These are phyloP conservation scores for Danionella dracula DNA, from an alignment of 2,797 vertebrate genomes.

Conservation along the genomic window DNA sequence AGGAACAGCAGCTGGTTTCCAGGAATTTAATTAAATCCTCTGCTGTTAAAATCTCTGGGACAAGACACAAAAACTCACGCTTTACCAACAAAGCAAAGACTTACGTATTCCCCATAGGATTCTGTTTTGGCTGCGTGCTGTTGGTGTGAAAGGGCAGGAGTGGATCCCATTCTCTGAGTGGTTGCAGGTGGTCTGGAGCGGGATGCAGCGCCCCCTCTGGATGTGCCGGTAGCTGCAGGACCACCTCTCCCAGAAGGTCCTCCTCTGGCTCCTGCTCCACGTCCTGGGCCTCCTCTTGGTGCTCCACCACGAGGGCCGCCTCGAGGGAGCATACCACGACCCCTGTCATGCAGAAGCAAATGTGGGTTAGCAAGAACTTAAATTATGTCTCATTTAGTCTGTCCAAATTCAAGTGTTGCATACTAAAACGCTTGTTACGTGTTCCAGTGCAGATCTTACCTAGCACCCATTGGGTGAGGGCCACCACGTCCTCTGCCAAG, in stretches of 20 bases:
- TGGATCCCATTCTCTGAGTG: slow-evolving; percentile 81
- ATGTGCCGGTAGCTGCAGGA: slow-evolving; percentile 63
- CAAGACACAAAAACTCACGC: too few relatives aligned
- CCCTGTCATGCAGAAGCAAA: slow-evolving; percentile 60
- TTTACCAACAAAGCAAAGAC: slow-evolving; percentile 43
- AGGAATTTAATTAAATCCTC: too few relatives aligned
- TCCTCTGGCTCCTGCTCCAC: slow-evolving; percentile 79
- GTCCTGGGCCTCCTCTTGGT: slow-evolving; percentile 79
- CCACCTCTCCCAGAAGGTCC: slow-evolving; percentile 78
- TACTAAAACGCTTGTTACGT: too few relatives aligned
- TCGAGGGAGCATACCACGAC: slow-evolving; percentile 83
- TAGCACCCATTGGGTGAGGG: slow-evolving; percentile 78
- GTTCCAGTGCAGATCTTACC: too few relatives aligned
- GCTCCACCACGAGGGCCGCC: slow-evolving; percentile 83
- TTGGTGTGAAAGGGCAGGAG: slow-evolving; percentile 67
- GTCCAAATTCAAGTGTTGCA: too few relatives aligned
- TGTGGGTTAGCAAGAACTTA: too few relatives aligned
- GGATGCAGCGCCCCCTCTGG: slow-evolving; percentile 76
- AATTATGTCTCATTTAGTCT: too few relatives aligned
- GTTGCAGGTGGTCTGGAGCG: slow-evolving; percentile 79
- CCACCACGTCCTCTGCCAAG: slow-evolving; percentile 85
- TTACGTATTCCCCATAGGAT: slow-evolving; percentile 90
- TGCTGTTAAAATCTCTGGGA: too few relatives aligned
- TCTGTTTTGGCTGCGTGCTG: slow-evolving; percentile 77
- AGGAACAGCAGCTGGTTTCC: too few relatives aligned